phyloP scores from a whole-genome alignment of 1,140 invertebrate species.

The Diabrotica virgifera region DNA sequence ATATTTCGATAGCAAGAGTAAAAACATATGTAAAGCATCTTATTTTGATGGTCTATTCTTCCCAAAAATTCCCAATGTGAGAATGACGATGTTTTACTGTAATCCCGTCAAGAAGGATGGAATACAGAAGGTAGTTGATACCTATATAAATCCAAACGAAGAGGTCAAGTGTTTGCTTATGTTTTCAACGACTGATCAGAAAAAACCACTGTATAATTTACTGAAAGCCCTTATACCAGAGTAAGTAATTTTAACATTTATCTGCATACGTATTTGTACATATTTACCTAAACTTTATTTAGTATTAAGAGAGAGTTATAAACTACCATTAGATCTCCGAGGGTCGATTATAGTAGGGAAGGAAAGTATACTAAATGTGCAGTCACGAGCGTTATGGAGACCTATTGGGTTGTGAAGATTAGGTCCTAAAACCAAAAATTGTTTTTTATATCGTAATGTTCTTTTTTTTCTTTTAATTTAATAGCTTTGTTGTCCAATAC shows the following conservation, averaged over 20 bases:
- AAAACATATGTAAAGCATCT: slow-evolving; percentile 26
- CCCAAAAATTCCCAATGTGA: slow-evolving; percentile 33
- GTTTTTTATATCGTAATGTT: no score
- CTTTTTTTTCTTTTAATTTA: no score
- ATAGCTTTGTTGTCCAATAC: no score
- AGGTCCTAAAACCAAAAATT: no score
- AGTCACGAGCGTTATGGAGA: no score
- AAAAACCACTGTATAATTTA: slow-evolving; percentile 24
- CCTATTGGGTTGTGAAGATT: no score
- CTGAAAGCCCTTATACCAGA: slow-evolving; percentile 33
- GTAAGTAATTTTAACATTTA: slow-evolving; percentile 20
- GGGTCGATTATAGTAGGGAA: no score
- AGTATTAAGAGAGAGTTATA: no score
- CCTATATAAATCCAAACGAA: slow-evolving; percentile 28
- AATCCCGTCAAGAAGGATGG: slow-evolving; percentile 24
- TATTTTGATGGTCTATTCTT: slow-evolving; percentile 36
- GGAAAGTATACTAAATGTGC: no score
- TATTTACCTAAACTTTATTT: no score
- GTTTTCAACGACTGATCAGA: slow-evolving; percentile 27
- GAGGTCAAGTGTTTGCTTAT: slow-evolving; percentile 32
- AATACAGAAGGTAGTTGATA: slow-evolving; percentile 4
- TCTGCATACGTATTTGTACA: no score
- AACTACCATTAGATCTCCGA: no score
- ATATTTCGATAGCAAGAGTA: slow-evolving; percentile 23
- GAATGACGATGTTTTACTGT: slow-evolving; percentile 32